Conservation (phyloP, 2,797 vertebrate genomes). For the Tragopan temminckii region DNA sequence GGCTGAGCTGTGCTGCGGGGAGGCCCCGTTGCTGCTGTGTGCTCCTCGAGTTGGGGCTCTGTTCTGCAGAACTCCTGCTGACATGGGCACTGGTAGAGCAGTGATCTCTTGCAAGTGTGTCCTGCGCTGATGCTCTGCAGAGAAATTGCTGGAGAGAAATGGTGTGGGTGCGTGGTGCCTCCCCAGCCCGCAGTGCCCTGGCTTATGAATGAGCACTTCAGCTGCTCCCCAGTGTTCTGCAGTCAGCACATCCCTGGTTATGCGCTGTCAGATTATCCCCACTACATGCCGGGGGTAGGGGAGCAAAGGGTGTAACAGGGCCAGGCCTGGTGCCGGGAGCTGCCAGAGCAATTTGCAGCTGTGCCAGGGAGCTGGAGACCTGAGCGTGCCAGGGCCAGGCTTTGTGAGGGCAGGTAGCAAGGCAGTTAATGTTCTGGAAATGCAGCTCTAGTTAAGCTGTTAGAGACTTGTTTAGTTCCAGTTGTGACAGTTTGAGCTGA, state of each 20-base stretch:
- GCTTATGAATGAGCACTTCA: not conserved
- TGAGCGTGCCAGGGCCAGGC: not conserved
- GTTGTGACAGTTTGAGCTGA: not conserved
- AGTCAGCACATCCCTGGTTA: not conserved
- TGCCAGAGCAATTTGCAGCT: slow-evolving; percentile 9
- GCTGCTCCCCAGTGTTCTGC: too few species aligned
- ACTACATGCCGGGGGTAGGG: not conserved
- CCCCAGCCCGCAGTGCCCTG: not conserved
- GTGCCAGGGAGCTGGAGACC: not conserved
- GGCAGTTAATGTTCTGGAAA: not conserved
- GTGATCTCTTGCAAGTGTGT: slow-evolving; percentile 17
- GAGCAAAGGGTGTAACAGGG: not conserved
- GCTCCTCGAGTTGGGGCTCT: not conserved
- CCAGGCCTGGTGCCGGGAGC: not conserved
- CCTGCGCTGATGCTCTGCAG: slow-evolving; percentile 43
- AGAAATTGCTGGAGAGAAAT: slow-evolving; percentile 52
- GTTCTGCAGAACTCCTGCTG: not conserved
- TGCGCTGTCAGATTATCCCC: rapidly evolving
- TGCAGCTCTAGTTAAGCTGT: not conserved
- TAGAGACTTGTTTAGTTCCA: not conserved
- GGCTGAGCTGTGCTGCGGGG: not conserved
- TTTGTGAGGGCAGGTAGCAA: not conserved
- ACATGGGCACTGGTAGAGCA: not conserved
- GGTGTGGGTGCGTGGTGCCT: not conserved
- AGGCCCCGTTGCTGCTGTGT: not conserved